Base-by-base conservation (phyloP, 2,888 invertebrate species). In the Ophion ellenae region DNA sequence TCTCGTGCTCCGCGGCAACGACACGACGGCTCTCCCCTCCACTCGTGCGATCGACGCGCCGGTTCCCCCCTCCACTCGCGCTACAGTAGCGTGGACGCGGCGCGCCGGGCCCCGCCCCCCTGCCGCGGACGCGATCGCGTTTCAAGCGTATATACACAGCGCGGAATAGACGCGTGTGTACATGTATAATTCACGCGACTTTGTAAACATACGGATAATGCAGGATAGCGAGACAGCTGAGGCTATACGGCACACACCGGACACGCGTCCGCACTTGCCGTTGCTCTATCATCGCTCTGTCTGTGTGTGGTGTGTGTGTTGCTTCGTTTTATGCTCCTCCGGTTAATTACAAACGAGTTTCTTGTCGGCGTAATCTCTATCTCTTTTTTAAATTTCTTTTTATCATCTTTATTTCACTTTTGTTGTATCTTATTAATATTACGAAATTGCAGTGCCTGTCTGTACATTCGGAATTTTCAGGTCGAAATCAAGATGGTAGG, bases 21-120 rank as follows among this genome's bases (percentile, higher is more conserved):
- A 53, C 53, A 17, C 17, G 5, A 5, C 17, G 3, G 63, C 69
- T 63, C 83, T 67, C 67, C 61, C 28, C 80, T 70, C 70, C 64
- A 74, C 45, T 61, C 14, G 20, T 11, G 59, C 74, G 47, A 53
- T 53, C 53, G 53, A 53, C 53, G 2, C 17, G 5, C 0, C 17
- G 3, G 63, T 74, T 63, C 83, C 74, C 67, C 67, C 28, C 80
- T 70, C 70, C 64, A 74, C 45, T 61, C 14, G 20, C 17, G 59
- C 74, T 74, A 17, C 84, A 80, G 84, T 75, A 70, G 75, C 70
- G 84, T 80, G 45, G 64, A 66, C 70, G 69, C 61, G 36, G 69
- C 66, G 59, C 79, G 59, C 64, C 14, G 69, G 53, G 59, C 47
- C 79, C 83, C 36, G 24, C 83, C 17, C 9, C 10, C 36, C 24